Percentiles rank a stretch among this genome's conserved stretches.
These are phyloP conservation scores for Pseudolaguvia tuberculata DNA, from an alignment of 2,113 vertebrate genomes.

Conservation along the genomic window DNA sequence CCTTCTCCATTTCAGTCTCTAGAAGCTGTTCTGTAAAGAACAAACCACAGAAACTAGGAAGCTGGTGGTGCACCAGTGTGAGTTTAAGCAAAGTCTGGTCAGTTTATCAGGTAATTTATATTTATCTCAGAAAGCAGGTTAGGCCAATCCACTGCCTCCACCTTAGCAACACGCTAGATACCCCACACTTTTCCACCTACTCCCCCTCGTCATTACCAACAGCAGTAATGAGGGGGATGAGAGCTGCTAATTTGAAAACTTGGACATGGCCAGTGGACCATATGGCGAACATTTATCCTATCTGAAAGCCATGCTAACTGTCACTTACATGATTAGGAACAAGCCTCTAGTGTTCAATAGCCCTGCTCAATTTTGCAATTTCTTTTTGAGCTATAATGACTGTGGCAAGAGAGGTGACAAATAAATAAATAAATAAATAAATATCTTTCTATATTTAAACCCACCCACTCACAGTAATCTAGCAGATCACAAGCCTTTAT, in stretches of 20 bases:
- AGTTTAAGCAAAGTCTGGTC: slow-evolving; percentile 24
- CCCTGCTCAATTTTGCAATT: not conserved
- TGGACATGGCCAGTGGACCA: slow-evolving; percentile 89
- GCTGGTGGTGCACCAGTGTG: slow-evolving; percentile 12
- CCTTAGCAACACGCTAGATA: slow-evolving; percentile 28
- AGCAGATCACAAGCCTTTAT: not conserved
- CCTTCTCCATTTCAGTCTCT: slow-evolving; percentile 19
- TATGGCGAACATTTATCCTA: slow-evolving; percentile 96
- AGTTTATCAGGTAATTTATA: slow-evolving; percentile 45
- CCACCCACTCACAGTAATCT: not conserved
- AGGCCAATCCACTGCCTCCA: slow-evolving; percentile 30
- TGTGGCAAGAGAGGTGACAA: slow-evolving; percentile 24
- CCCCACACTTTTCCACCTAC: slow-evolving; percentile 18
- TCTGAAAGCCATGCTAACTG: slow-evolving; percentile 89
- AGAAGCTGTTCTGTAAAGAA: slow-evolving; percentile 15
- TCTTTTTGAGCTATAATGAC: slow-evolving; percentile 56
- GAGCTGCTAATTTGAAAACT: slow-evolving; percentile 89
- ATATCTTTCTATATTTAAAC: not conserved
- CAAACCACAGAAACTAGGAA: not conserved
- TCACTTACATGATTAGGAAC: slow-evolving; percentile 88
- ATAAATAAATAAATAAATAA: not conserved
- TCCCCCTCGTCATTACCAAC: slow-evolving; percentile 42
- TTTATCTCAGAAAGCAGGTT: slow-evolving; percentile 41
- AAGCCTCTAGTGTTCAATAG: slow-evolving; percentile 78
- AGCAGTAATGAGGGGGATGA: slow-evolving; percentile 84